Evolutionary conservation across 2,113 vertebrate species (phyloP), one percentile per base, ranked within the genome.

Genomic region (Condylura cristata): DNA sequence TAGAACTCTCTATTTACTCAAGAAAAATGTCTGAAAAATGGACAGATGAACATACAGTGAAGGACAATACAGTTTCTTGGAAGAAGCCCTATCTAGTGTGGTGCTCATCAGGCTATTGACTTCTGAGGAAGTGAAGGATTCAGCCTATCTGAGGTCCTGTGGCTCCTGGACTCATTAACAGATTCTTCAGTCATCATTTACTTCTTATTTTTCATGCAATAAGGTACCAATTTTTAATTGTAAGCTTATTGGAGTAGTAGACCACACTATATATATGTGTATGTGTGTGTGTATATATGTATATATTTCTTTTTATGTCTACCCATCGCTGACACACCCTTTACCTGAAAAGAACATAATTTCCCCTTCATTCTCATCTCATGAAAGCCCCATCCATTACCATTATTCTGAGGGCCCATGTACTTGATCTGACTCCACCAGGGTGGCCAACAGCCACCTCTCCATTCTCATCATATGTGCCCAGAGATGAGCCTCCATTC

Each of bases 1-100:
- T 95, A 83, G 16, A 91, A 81, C 26, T 39, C 34, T 74, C 95
- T 89, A 93, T 85, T 94, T 89, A 91, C 10, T 78, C 48, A 93
- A 68, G 76, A 83, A 91, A 91, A 56, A 75, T 72, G 48, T 24
- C 24, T 61, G 83, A 80, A 78, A 37, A 8, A 56, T 44, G 16
- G 30, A 60, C 7, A 65, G 92, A 80, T 75, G 75, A 71, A n/a
- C 68, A 87, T n/a, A 74, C 22, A 82, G 18, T 75, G 41, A 91
- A 91, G 79, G 74, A 53, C 88, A 94, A 46, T 37, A 6, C 14
- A 48, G 51, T 91, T 89, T 89, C 32, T 53, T 85, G n/a, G 76
- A 61, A 60, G 86, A n/a, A 72, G 24, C 11, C 32, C 71, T 41
- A 44, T 72, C 28, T 10, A 79, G 53, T 61, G n/a, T 46, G 24